Conservation (phyloP, 2,113 vertebrate genomes). For the Chaetodon trifascialis region DNA sequence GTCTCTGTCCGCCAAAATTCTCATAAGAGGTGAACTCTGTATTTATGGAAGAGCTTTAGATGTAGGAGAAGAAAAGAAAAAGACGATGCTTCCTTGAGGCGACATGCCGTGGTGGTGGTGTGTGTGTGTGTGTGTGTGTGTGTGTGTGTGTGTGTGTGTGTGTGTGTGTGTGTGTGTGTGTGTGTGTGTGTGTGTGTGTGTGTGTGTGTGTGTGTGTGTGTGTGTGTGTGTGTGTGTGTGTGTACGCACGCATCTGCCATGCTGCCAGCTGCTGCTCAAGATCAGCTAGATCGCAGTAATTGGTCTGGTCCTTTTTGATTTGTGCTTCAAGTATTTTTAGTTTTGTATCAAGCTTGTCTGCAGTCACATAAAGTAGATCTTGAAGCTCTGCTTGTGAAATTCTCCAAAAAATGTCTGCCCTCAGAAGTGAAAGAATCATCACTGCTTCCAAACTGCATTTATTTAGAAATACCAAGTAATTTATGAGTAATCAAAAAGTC, state of each 20-base stretch:
- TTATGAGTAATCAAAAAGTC: neutral
- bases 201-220: neutral
- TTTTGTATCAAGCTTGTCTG: constrained; percentile 46
- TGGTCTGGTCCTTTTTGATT: constrained; percentile 45
- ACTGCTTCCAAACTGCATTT: neutral
- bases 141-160: neutral
- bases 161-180: constrained; percentile 3
- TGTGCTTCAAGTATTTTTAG: constrained; percentile 62
- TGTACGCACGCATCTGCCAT: neutral
- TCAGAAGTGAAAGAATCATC: neutral
- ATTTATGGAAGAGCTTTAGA: constrained; percentile 47
- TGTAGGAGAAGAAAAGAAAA: constrained; percentile 31
- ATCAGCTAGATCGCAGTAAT: constrained; percentile 56
- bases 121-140: neutral
- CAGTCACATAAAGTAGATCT: constrained; percentile 28
- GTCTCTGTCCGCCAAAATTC: neutral
- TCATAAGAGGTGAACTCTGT: constrained; percentile 24
- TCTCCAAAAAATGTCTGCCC: neutral
- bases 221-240: neutral
- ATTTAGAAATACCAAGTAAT: neutral
- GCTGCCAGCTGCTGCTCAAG: constrained; percentile 58
- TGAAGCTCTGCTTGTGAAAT: constrained; percentile 29
- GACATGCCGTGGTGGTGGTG: no score
- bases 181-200: constrained; percentile 1
- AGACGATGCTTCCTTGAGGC: constrained; percentile 34